These are phyloP conservation scores for Clangula hyemalis DNA, from an alignment of 2,797 vertebrate species.

Conservation along the genomic window DNA sequence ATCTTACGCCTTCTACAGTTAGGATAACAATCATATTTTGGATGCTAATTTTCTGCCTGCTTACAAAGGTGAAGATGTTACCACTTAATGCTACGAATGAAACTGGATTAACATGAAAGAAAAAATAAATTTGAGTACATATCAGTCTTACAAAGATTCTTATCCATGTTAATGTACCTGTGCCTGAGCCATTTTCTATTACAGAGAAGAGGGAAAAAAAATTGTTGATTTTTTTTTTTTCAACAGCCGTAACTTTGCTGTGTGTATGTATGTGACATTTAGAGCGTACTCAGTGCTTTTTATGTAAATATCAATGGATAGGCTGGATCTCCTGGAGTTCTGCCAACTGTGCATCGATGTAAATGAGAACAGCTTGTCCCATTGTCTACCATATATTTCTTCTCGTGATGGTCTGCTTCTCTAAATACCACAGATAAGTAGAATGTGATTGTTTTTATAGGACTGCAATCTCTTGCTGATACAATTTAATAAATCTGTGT, in stretches of 20 bases:
- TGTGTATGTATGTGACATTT: not conserved
- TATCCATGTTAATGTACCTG: not conserved
- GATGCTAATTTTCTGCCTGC: not conserved
- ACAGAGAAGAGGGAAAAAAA: not conserved
- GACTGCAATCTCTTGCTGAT: not conserved
- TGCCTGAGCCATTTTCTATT: not conserved
- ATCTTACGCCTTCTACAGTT: rapidly evolving
- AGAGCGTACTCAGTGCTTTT: not conserved
- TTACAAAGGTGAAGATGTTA: not conserved
- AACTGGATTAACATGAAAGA: not conserved
- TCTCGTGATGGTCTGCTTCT: not conserved
- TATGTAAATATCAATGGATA: not conserved
- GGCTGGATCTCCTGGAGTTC: not conserved
- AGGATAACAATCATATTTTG: not conserved
- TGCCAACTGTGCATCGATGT: slow-evolving; percentile 16
- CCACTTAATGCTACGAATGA: not conserved
- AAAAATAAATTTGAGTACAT: not conserved
- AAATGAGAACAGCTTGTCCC: not conserved
- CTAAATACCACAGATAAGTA: not conserved
- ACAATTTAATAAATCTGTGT: not conserved
- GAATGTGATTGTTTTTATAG: not conserved
- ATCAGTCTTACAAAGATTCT: rapidly evolving
- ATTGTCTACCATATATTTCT: not conserved
- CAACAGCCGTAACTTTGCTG: not conserved
- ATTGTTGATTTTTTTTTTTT: not conserved